phyloP scores from a whole-genome alignment of 2,113 vertebrate species.

The Nothoprocta perdicaria region DNA sequence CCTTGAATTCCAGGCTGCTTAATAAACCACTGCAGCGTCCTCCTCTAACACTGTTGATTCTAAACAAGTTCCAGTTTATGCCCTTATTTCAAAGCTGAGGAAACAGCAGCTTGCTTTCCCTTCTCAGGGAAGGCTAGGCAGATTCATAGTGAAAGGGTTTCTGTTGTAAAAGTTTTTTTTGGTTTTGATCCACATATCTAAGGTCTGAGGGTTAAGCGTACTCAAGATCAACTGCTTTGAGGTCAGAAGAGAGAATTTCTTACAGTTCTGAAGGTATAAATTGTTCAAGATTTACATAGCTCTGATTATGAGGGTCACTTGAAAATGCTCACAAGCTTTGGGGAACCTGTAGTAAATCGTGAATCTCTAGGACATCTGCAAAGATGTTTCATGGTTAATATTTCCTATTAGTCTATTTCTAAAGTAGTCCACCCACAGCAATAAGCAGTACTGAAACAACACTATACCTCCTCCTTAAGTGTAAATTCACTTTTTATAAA shows the following conservation, averaged over 20 bases:
- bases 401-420: not conserved
- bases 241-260: slow-evolving; percentile 20
- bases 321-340: not conserved
- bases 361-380: not conserved
- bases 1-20: not conserved
- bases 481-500: not conserved
- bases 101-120: not conserved
- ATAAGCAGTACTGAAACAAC: not conserved
- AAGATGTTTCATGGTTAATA: not conserved
- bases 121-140: not conserved
- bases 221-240: not conserved
- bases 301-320: not conserved
- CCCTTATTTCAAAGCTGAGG: not conserved
- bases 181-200: not conserved
- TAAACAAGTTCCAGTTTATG: not conserved
- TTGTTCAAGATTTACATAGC: not conserved
- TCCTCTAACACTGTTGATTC: not conserved
- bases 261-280: not conserved
- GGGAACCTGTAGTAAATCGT: not conserved
- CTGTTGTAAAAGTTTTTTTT: not conserved
- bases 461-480: not conserved
- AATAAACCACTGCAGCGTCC: not conserved
- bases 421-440: not conserved
- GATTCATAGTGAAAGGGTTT: not conserved
- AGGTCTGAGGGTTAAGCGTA: not conserved